Evolutionary conservation across 2,797 vertebrate species (phyloP).

Genomic region (Pseudopleuronectes americanus): DNA sequence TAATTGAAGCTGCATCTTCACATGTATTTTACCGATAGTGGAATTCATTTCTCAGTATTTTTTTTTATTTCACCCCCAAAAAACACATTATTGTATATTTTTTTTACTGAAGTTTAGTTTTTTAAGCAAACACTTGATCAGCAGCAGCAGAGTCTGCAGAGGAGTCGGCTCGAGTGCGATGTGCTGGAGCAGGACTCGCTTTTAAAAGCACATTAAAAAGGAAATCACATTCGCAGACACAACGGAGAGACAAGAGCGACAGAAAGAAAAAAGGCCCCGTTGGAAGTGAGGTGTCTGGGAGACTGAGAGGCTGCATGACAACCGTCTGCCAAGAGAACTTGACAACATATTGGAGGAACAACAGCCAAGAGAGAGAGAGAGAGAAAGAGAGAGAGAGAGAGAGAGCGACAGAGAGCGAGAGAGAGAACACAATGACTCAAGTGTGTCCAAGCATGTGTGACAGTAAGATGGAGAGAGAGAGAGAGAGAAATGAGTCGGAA

Average conservation of each 20-base stretch:
- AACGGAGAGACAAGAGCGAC: neutral
- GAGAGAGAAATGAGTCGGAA: slow-evolving; percentile 28
- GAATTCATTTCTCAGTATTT: neutral
- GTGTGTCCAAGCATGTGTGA: neutral
- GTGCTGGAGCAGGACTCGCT: neutral
- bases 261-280: neutral
- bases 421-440: slow-evolving; percentile 1
- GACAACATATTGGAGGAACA: slow-evolving; percentile 16
- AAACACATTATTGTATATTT: neutral
- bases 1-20: no score
- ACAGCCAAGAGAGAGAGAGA: slow-evolving; percentile 7
- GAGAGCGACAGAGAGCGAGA: no score
- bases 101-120: neutral
- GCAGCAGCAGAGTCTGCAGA: neutral
- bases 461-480: neutral
- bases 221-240: slow-evolving; percentile 11
- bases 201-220: slow-evolving; percentile 11
- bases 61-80: neutral
- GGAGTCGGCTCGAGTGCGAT: neutral
- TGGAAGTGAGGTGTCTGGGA: slow-evolving; percentile 1
- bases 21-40: neutral
- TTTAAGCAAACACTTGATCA: neutral
- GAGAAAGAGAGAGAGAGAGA: neutral
- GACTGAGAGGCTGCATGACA: slow-evolving; percentile 11
- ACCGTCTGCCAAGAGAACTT: slow-evolving; percentile 12